Base-by-base conservation (phyloP, 1,140 invertebrate genomes). In the Armadillidium nasatum region DNA sequence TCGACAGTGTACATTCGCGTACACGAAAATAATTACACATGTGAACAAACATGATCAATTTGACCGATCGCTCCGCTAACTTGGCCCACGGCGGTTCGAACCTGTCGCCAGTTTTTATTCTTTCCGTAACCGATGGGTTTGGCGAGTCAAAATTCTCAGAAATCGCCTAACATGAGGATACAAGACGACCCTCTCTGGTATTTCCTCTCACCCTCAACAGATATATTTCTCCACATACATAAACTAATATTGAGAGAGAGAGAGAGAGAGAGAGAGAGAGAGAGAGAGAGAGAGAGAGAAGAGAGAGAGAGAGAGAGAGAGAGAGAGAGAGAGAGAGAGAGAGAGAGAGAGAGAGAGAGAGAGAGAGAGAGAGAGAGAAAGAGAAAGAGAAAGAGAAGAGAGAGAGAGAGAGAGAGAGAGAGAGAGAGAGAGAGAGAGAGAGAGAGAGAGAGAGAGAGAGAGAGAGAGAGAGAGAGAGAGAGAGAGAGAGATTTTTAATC, bases 381-480 rank as follows among this genome's bases (percentile, higher is more conserved):
- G 46, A 22, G 0, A 44, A 73, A 60, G 50, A 60, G 7, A 3
- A 60, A 7, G 3, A 15, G 7, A 3, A 13, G 4, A 21, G 46
- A 13, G 19, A 60, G 3, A 46, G 72, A 33, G 43, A 72, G 44
- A 72, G 71, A 45, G 71, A 72, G 71, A 45, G 71, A 72, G 71
- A 45, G 71, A 72, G 44, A 72, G 71, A 72, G 71, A 72, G 71
- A 72, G 71, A 72, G 44, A 72, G 71, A 72, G 44, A 45, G 44
- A 45, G 44, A 45, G 71, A 72, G 71, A 45, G 71, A 45, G 44
- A 45, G 10, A 45, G 43, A 72, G 44, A 45, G 71, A 45, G 21
- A 45, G 71, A 72, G 71, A 45, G 44, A 45, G 44, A 22, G 69
- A 13, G 21, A 71, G 69, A 33, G 33, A 33, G 33, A 33, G 33